These are phyloP conservation scores for Drosophila nannoptera DNA, from an alignment of 1,140 invertebrate genomes.

Conservation along the genomic window DNA sequence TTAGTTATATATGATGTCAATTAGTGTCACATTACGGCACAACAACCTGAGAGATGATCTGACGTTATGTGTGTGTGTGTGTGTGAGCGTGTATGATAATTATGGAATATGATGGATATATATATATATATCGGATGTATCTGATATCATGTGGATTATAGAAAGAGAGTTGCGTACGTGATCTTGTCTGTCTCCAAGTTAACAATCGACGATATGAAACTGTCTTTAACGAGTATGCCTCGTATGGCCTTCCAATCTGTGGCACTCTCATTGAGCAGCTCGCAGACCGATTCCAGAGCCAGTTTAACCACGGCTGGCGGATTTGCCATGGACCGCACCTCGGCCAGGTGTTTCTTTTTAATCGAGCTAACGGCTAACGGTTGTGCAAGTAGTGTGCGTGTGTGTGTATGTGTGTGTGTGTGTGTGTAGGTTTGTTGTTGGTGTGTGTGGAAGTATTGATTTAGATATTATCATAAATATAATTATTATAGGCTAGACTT, in stretches of 20 bases:
- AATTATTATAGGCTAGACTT: conserved; percentile 34
- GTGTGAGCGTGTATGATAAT: conserved; percentile 19
- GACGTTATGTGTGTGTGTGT: conserved; percentile 9
- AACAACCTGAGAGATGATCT: conserved; percentile 33
- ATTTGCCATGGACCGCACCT: conserved; percentile 96
- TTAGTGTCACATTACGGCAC: conserved; percentile 37
- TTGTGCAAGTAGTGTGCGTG: conserved; percentile 36
- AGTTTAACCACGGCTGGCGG: conserved; percentile 95
- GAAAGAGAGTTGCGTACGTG: conserved; percentile 85
- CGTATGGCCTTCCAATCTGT: conserved; percentile 97
- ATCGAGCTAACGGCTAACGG: conserved; percentile 94
- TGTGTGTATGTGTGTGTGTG: conserved; percentile 28
- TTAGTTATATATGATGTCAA: conserved; percentile 28
- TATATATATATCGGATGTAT: conserved; percentile 50
- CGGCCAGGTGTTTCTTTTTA: conserved; percentile 97
- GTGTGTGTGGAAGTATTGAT: conserved; percentile 38
- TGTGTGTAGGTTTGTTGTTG: no score
- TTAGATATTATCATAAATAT: conserved; percentile 40
- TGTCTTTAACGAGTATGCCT: conserved; percentile 96
- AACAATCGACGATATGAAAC: conserved; percentile 98
- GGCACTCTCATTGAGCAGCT: conserved; percentile 91
- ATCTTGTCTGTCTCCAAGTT: conserved; percentile 98
- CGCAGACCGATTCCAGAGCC: conserved; percentile 96
- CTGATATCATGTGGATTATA: conserved; percentile 54
- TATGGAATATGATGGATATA: conserved; percentile 54